Conservation (phyloP, 2,888 invertebrate genomes). For the Panopea generosa region DNA sequence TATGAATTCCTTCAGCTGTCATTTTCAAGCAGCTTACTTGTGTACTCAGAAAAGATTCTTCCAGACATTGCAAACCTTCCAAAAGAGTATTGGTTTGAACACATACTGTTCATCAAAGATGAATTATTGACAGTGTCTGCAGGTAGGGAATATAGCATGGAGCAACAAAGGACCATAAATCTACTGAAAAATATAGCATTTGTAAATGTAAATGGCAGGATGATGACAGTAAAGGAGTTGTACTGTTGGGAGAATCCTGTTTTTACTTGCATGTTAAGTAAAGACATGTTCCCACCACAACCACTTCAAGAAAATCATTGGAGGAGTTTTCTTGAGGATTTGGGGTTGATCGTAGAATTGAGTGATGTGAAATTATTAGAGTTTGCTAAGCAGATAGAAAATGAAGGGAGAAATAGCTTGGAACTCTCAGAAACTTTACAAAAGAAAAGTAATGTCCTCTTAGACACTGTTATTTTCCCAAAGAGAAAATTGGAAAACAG, state of each 20-base stretch:
- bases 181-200: not conserved
- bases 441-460: slow-evolving; percentile 3
- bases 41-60: no score
- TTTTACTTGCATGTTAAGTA: not conserved
- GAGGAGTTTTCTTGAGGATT: slow-evolving; percentile 14
- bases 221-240: not conserved
- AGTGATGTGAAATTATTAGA: slow-evolving; percentile 20
- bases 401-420: not conserved
- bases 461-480: not conserved
- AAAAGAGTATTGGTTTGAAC: no score
- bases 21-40: no score
- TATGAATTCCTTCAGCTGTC: no score
- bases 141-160: no score
- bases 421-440: not conserved
- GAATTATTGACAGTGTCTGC: no score
- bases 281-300: no score
- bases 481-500: no score
- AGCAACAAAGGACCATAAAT: no score
- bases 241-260: not conserved
- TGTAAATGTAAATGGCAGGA: not conserved
- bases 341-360: slow-evolving; percentile 24
- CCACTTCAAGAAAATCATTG: slow-evolving; percentile 1
- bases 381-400: slow-evolving; percentile 9
- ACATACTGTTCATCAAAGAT: no score
- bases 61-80: no score